Percentiles rank a stretch among this genome's conserved stretches.
phyloP scores from a whole-genome alignment of 2,797 vertebrate genomes.

The Gymnoscopelus braueri region DNA sequence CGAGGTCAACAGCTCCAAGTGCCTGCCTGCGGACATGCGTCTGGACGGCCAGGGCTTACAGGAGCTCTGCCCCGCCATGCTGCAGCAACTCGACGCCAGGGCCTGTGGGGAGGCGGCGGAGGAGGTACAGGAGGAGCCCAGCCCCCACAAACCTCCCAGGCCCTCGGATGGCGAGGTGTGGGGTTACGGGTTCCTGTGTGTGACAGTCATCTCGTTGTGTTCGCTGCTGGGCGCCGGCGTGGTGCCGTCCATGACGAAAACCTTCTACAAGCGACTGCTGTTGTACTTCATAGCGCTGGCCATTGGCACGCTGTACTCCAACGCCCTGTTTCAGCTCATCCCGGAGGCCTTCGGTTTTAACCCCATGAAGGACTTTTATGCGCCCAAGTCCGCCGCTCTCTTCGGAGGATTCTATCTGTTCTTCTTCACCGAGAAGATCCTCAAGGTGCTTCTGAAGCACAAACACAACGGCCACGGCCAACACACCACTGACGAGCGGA shows the following conservation, averaged over 20 bases:
- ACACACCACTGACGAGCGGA: conserved; percentile 73
- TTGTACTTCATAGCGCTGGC: conserved; percentile 99
- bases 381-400: conserved; percentile 91
- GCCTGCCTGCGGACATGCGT: conserved; percentile 82
- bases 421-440: conserved; percentile 96
- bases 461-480: conserved; percentile 89
- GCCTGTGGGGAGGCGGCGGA: conserved; percentile 71
- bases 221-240: conserved; percentile 96
- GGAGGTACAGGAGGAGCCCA: conserved; percentile 68
- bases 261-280: conserved; percentile 99
- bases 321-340: conserved; percentile 99
- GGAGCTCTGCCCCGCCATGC: conserved; percentile 90
- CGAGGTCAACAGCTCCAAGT: conserved; percentile 83
- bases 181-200: conserved; percentile 97
- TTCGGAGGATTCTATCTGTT: conserved; percentile 98
- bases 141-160: conserved; percentile 70
- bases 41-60: conserved; percentile 81
- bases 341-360: conserved; percentile 98
- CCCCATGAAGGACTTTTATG: conserved; percentile 87
- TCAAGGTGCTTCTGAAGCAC: conserved; percentile 93
- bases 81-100: conserved; percentile 88
- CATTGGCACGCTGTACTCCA: conserved; percentile 99
- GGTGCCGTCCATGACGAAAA: conserved; percentile 99
- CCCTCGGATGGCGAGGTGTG: conserved; percentile 89
- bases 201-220: conserved; percentile 98